phyloP scores from a whole-genome alignment of 2,888 invertebrate genomes.

The Drosophila tanythrix region DNA sequence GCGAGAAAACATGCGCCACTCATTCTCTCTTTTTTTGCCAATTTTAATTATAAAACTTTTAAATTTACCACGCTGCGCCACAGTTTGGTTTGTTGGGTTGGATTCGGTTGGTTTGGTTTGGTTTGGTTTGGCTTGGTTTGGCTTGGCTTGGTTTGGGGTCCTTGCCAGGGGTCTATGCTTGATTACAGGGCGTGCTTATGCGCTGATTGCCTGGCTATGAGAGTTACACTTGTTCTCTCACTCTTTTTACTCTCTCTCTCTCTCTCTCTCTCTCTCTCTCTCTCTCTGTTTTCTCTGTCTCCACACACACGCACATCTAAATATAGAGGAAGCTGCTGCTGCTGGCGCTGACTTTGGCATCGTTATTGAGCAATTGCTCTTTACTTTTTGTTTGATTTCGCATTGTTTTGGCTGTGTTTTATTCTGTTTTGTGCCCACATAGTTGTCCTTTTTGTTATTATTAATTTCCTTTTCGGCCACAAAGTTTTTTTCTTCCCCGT shows the following conservation, averaged over 20 bases:
- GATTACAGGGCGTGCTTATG: slow-evolving; percentile 80
- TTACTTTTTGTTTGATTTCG: slow-evolving; percentile 55
- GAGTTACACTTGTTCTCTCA: slow-evolving; percentile 40
- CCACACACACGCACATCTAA: slow-evolving; percentile 28
- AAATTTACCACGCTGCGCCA: slow-evolving; percentile 72
- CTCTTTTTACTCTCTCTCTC: neutral
- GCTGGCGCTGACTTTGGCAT: slow-evolving; percentile 61
- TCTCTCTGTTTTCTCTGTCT: slow-evolving; percentile 1
- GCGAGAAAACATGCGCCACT: slow-evolving; percentile 49
- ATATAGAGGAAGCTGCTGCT: slow-evolving; percentile 19
- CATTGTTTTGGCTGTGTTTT: slow-evolving; percentile 31
- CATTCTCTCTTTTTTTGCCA: slow-evolving; percentile 64
- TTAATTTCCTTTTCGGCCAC: slow-evolving; percentile 64
- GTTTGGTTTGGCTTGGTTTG: neutral
- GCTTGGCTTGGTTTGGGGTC: slow-evolving; percentile 12
- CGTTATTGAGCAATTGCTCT: slow-evolving; percentile 74
- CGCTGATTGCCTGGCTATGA: slow-evolving; percentile 77
- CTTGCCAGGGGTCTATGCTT: slow-evolving; percentile 58
- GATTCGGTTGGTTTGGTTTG: slow-evolving; percentile 13
- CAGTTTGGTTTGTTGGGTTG: slow-evolving; percentile 31
- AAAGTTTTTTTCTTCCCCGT: slow-evolving; percentile 26
- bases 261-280: slow-evolving; percentile 1
- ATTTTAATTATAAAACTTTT: slow-evolving; percentile 84
- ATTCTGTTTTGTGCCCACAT: slow-evolving; percentile 46
- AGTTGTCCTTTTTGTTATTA: slow-evolving; percentile 74